These are phyloP conservation scores for Prionailurus bengalensis DNA, from an alignment of 2,113 vertebrate species.

Conservation along the genomic window DNA sequence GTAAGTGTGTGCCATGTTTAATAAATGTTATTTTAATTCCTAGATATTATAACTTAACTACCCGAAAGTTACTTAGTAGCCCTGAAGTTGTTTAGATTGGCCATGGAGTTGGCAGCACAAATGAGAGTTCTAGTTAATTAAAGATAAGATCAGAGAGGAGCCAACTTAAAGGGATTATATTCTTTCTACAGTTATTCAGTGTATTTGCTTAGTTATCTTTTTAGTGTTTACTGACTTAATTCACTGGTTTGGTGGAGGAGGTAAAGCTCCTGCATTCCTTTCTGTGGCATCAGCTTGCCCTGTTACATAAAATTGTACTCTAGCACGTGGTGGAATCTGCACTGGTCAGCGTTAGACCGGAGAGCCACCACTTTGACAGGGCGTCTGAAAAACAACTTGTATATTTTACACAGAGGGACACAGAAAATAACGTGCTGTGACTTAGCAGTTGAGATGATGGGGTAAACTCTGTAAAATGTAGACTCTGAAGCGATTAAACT, in stretches of 20 bases:
- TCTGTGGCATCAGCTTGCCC: not conserved
- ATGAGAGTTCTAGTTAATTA: not conserved
- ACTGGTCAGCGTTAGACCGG: not conserved
- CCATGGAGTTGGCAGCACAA: not conserved
- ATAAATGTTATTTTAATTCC: conserved; percentile 22
- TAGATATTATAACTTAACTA: not conserved
- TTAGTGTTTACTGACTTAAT: not conserved
- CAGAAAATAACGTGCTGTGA: not conserved
- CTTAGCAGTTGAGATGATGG: not conserved
- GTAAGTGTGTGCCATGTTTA: not conserved
- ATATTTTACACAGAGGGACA: not conserved
- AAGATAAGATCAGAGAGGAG: not conserved
- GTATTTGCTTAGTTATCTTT: not conserved
- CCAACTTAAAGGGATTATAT: not conserved
- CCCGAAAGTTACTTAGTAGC: not conserved
- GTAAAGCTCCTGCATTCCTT: not conserved
- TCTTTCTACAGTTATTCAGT: not conserved
- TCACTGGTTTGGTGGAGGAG: not conserved
- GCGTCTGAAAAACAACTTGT: not conserved
- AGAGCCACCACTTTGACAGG: not conserved
- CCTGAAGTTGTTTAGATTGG: not conserved
- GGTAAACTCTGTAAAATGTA: not conserved
- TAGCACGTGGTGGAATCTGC: not conserved
- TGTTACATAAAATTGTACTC: not conserved
- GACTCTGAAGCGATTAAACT: not conserved